Evolutionary conservation across 2,113 vertebrate genomes (phyloP), one percentile per base, ranked within the genome.

Genomic region (Hipposideros armiger): DNA sequence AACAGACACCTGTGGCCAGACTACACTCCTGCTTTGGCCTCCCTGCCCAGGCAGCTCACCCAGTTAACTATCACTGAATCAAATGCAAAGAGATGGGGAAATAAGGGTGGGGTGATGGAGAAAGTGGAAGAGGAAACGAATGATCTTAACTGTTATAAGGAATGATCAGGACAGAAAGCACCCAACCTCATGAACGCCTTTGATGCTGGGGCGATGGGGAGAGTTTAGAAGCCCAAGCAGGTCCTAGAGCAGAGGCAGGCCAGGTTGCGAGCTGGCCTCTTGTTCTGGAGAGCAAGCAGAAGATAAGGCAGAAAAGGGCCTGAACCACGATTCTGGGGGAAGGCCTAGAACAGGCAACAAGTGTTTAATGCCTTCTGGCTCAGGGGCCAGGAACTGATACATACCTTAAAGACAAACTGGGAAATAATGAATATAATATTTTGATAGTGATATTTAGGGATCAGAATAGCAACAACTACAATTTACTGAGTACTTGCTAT

Each of bases 361-460:
- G 8, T 3, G 19, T 32, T 92, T 80, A 77, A 69, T 66, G 45
- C 4, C 74, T 87, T 92, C 54, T 52, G 45, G 54, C 36, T 72
- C 42, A 74, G 50, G 62, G 60, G 11, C 67, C 13, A 95, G 82
- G 80, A 80, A 87, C 5, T 40, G 40, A 74, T 80, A 26, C 19
- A 84, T 54, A 80, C 1, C 24, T 91, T 92, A 91, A 95, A 93
- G 76, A 81, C 24, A 90, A 40, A 76, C 0, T 26, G 28, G 89
- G 60, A 76, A 95, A 62, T 6, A 28, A 87, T 56, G 74, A 86
- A 36, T 70, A 82, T 0, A 47, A 11, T 52, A 58, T 85, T 50
- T 94, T 92, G 84, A 77, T 90, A 66, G 85, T 91, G 42, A 66
- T 95, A 45, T 52, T 89, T 78, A 70, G 40, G 82, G 24, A 91